These are phyloP conservation scores for Encarsia formosa DNA, from an alignment of 2,888 invertebrate species.

Conservation along the genomic window DNA sequence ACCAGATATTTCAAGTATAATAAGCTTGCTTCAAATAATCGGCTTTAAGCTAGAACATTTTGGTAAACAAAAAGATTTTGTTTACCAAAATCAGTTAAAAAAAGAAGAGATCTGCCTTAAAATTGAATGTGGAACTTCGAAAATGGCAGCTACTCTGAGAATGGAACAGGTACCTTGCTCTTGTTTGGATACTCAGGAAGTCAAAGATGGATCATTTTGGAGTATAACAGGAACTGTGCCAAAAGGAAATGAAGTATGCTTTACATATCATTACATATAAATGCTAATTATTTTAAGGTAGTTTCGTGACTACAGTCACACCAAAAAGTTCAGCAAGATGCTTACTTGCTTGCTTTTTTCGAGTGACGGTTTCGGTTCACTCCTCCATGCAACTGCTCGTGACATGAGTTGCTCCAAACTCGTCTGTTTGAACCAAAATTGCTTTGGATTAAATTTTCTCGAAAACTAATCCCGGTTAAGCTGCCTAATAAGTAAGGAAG, in stretches of 20 bases:
- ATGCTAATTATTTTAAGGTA: too few species aligned
- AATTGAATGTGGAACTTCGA: conserved; percentile 42
- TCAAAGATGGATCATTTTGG: conserved; percentile 42
- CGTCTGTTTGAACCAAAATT: too few species aligned
- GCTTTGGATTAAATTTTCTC: too few species aligned
- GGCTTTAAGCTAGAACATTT: conserved; percentile 42
- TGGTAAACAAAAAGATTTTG: conserved; percentile 28
- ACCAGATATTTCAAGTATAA: conserved; percentile 39
- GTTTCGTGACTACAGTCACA: too few species aligned
- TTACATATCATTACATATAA: too few species aligned
- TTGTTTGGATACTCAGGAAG: conserved; percentile 35
- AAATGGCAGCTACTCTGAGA: conserved; percentile 41
- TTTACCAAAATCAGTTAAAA: conserved; percentile 14
- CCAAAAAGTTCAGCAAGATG: too few species aligned
- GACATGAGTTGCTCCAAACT: too few species aligned
- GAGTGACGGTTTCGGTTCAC: too few species aligned
- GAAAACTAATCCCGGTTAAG: too few species aligned
- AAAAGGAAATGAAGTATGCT: conserved; percentile 30
- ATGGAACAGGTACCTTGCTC: conserved; percentile 37
- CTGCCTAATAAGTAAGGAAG: too few species aligned
- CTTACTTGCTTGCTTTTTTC: too few species aligned
- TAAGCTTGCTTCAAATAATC: conserved; percentile 39
- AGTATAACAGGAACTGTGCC: conserved; percentile 41
- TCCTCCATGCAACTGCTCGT: too few species aligned
- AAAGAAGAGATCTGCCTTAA: conserved; percentile 30